These are phyloP conservation scores for Unio delphinus DNA, from an alignment of 2,888 invertebrate genomes.

Conservation along the genomic window DNA sequence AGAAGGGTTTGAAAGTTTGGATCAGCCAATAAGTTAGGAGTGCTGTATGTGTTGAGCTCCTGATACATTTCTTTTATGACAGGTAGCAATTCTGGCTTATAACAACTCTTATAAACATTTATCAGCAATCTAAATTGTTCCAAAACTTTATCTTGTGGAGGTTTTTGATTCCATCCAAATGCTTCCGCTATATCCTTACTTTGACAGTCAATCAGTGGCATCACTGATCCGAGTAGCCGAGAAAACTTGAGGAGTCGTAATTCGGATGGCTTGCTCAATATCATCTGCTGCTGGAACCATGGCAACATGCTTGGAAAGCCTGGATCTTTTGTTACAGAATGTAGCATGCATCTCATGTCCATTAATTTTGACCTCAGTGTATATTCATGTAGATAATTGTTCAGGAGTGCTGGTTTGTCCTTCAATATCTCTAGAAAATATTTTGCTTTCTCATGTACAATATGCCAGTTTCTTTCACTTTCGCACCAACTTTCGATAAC, in stretches of 20 bases:
- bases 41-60: too few species aligned
- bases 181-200: background rate
- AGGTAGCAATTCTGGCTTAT: constrained; percentile 12
- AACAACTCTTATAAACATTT: constrained; percentile 6
- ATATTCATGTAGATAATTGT: background rate
- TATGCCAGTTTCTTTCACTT: background rate
- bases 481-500: constrained; percentile 1
- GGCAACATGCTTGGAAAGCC: constrained; percentile 6
- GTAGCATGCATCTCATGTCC: background rate
- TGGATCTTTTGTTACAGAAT: background rate
- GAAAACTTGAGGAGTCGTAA: constrained; percentile 3
- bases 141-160: constrained; percentile 5
- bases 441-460: background rate
- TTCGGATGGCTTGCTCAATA: constrained; percentile 8
- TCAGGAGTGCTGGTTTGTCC: background rate
- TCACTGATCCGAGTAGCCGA: constrained; percentile 9
- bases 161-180: constrained; percentile 4
- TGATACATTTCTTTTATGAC: constrained; percentile 8
- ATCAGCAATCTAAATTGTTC: constrained; percentile 9
- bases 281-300: constrained; percentile 5
- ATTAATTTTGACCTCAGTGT: background rate
- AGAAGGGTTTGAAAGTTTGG: background rate
- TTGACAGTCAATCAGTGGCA: constrained; percentile 4
- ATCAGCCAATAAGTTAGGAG: too few species aligned
- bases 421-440: background rate